These are phyloP conservation scores for Calidris pugnax DNA, from an alignment of 2,113 vertebrate species.

Conservation along the genomic window DNA sequence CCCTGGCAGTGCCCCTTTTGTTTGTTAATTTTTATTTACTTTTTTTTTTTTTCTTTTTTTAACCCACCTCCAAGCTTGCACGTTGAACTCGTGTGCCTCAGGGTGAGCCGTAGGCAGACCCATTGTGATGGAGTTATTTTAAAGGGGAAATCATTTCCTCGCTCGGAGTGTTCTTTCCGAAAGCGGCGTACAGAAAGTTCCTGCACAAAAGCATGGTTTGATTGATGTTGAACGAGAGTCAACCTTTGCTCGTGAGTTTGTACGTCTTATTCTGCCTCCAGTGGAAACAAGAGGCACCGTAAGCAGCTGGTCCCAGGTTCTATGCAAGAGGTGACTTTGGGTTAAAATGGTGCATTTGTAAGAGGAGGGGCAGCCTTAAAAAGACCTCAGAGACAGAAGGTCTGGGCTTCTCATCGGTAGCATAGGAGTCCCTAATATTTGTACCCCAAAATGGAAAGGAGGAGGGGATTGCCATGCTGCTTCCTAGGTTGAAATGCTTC, in stretches of 20 bases:
- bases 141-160: background rate
- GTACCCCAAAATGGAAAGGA: background rate
- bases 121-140: rapidly evolving
- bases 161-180: background rate
- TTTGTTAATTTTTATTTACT: background rate
- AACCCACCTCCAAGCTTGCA: no score
- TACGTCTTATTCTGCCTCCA: background rate
- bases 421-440: background rate
- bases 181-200: background rate
- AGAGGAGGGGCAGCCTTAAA: background rate
- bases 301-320: background rate
- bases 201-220: background rate
- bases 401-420: background rate
- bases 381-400: background rate
- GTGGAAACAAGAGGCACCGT: background rate
- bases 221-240: background rate
- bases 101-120: background rate
- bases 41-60: background rate
- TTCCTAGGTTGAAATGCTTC: background rate
- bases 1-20: background rate
- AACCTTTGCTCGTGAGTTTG: background rate
- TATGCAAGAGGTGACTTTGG: background rate
- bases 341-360: background rate
- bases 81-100: rapidly evolving
- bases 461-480: background rate